Evolutionary conservation across 2,888 invertebrate genomes (phyloP), one percentile per base, ranked within the genome.

Genomic region (Iphiclides podalirius): DNA sequence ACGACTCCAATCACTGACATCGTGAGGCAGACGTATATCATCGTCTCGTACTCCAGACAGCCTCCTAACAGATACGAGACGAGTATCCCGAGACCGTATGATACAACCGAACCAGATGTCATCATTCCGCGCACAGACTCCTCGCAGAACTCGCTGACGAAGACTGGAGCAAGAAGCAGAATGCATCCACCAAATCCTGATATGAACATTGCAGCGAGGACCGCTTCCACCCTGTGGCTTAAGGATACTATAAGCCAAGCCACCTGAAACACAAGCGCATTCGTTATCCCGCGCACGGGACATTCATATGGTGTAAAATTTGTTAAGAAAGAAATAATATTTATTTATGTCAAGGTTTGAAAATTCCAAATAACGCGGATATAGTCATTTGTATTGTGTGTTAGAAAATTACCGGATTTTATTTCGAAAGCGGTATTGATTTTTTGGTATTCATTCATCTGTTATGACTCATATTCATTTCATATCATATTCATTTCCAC

Each of bases 11-110:
- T 1, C 1, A 67, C 64, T 0, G 77, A 53, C 26, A 77, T 38
- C 0, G 66, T 44, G 1, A 83, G 46, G 23, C 69, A 70, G 0
- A 64, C 53, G 45, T 82, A 80, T 1, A 74, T 59, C 74, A 79
- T 74, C 0, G 52, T 46, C 3, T 68, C 15, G 41, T 83, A 86
- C 1, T 62, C 53, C 42, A 82, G 38, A 8, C 56, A 65, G 0
- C 80, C 79, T 2, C 84, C 83, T 4, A 81, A 42, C 0, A 75
- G 14, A 48, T 70, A 73, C 0, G 69, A 71, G 1, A 65, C 34
- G 39, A 70, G 47, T 50, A 64, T 58, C 0, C 71, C 71, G 1
- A 65, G 43, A 4, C 60, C 62, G 50, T 64, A 63, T 48, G 61
- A 66, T 1, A 71, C 61, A 47, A 67, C 60, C 0, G 56, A 52